Conservation (phyloP, 2,888 invertebrate species). For the Protonemura montana region DNA sequence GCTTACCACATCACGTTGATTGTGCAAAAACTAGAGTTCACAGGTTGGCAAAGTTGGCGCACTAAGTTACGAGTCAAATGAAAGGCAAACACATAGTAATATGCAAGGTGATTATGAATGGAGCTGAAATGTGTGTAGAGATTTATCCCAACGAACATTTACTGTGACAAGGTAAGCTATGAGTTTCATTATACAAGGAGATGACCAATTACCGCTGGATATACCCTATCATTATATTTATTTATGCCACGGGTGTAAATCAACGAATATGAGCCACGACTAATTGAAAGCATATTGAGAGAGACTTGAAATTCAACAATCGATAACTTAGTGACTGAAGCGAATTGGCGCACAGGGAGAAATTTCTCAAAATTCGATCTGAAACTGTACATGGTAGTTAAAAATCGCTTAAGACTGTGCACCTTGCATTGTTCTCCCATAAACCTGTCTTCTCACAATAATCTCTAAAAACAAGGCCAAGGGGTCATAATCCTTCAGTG, state of each 20-base stretch:
- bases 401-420: not conserved
- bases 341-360: not conserved
- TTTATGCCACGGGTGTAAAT: not conserved
- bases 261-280: not conserved
- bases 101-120: constrained; percentile 1
- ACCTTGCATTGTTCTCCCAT: constrained; percentile 7
- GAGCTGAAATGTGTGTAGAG: not conserved
- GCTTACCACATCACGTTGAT: not conserved
- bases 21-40: not conserved
- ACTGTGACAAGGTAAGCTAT: not conserved
- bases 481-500: constrained; percentile 29
- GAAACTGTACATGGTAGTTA: not conserved
- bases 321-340: not conserved
- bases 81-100: not conserved
- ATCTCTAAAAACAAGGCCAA: constrained; percentile 18
- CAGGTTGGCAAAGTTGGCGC: not conserved
- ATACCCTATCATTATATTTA: not conserved
- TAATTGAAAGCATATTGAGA: not conserved
- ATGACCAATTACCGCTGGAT: not conserved
- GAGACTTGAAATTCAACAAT: not conserved
- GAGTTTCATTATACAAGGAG: not conserved
- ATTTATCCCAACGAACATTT: not conserved
- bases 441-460: constrained; percentile 7
- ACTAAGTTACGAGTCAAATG: not conserved
- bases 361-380: not conserved